These are phyloP conservation scores for Tiaroga cobitis DNA, from an alignment of 2,797 vertebrate genomes.

Conservation along the genomic window DNA sequence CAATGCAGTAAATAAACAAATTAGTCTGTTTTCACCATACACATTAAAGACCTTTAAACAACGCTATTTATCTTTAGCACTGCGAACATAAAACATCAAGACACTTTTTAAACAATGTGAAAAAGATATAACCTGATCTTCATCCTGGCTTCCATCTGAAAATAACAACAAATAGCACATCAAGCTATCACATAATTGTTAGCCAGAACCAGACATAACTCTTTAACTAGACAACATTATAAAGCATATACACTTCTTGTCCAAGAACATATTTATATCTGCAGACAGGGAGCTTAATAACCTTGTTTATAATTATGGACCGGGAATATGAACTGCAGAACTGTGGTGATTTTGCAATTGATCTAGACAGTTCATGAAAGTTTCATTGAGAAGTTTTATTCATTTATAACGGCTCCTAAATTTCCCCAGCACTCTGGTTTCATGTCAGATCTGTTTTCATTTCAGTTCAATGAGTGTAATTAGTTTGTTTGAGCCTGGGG, in stretches of 20 bases:
- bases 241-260: not conserved
- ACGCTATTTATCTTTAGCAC: not conserved
- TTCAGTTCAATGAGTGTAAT: slow-evolving; percentile 67
- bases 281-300: not conserved
- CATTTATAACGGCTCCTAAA: slow-evolving; percentile 67
- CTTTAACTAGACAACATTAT: slow-evolving; percentile 14
- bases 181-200: not conserved
- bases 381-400: slow-evolving; percentile 74
- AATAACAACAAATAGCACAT: slow-evolving; percentile 65
- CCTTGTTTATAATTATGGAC: slow-evolving; percentile 23
- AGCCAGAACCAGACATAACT: not conserved
- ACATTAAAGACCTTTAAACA: not conserved
- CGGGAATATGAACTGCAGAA: slow-evolving; percentile 45
- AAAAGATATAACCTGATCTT: slow-evolving; percentile 86
- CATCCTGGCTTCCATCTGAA: slow-evolving; percentile 89
- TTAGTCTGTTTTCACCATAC: slow-evolving; percentile 8
- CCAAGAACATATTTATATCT: not conserved
- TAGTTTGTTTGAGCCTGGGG: slow-evolving; percentile 71
- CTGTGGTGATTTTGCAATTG: slow-evolving; percentile 43
- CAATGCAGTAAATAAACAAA: slow-evolving; percentile 5
- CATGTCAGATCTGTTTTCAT: slow-evolving; percentile 63
- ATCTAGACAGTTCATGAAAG: slow-evolving; percentile 64
- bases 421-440: slow-evolving; percentile 61
- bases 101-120: slow-evolving; percentile 16
- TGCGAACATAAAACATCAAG: slow-evolving; percentile 7